phyloP scores from a whole-genome alignment of 2,797 vertebrate genomes.

The Gobionotothen gibberifrons region DNA sequence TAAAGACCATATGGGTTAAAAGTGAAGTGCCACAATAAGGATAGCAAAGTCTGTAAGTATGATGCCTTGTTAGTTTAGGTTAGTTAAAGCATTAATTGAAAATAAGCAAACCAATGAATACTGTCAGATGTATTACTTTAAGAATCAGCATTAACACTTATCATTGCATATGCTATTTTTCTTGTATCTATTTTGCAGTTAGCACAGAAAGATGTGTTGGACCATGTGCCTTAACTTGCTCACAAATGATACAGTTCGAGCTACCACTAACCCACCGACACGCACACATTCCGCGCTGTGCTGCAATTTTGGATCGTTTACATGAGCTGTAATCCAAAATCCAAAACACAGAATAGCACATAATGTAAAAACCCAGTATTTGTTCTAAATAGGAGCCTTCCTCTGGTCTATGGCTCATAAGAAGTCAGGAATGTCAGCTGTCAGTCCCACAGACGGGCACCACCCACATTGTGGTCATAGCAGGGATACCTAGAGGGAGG shows the following conservation, averaged over 20 bases:
- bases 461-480: slow-evolving; percentile 78
- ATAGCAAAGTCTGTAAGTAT: neutral
- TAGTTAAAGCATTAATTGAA: neutral
- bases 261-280: slow-evolving; percentile 36
- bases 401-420: slow-evolving; percentile 56
- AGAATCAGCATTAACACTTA: neutral
- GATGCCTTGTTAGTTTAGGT: neutral
- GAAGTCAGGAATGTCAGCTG: slow-evolving; percentile 79
- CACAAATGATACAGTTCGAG: slow-evolving; percentile 29
- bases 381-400: slow-evolving; percentile 65
- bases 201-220: slow-evolving; percentile 15
- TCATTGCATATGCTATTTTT: slow-evolving; percentile 7
- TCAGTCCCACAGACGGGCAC: slow-evolving; percentile 67
- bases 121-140: neutral
- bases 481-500: slow-evolving; percentile 41
- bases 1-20: neutral
- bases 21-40: neutral
- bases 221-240: neutral
- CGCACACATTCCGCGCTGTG: slow-evolving; percentile 27
- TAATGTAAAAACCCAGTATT: slow-evolving; percentile 45
- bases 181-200: neutral
- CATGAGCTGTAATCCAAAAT: slow-evolving; percentile 31
- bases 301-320: slow-evolving; percentile 42
- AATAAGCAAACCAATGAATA: too few relatives aligned
- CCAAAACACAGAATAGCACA: slow-evolving; percentile 25